Evolutionary conservation across 2,888 invertebrate species (phyloP), one percentile per base, ranked within the genome.

Genomic region (Labia minor): DNA sequence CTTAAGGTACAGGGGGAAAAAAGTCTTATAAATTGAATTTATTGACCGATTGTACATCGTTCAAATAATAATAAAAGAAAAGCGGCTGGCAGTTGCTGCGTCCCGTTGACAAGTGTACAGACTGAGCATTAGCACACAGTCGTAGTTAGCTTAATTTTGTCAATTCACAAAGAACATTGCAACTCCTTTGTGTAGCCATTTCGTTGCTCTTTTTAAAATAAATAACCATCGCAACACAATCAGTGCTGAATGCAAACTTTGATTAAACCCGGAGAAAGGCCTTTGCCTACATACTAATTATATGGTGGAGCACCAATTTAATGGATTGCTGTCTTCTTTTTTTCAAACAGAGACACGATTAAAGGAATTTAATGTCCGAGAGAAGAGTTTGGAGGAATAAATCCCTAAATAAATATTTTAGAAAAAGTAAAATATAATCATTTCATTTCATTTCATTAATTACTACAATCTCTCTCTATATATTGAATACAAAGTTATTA

Each of bases 31-130:
- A 49, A 49, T 49, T 49, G 49, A 49, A 49, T 49, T 49, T 49
- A 49, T 49, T 49, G 49, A 49, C 49, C 49, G 49, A 49, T 49
- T 49, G 49, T 49, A 49, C 49, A 49, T 49, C 49, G 49, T 49
- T 49, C 49, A 49, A 49, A 49, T 49, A 49, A 49, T 49, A 49
- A 49, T 49, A 49, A 49, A 49, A 49, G 49, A 49, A 49, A 49
- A 49, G 49, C 49, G 49, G 49, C 49, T 49, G 49, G n/a, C 49
- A 49, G 49, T 14, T 49, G 49, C 49, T 49, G n/a, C n/a, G 49
- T 49, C 16, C 49, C 49, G 49, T 49, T 49, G 49, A 49, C 49
- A 49, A 49, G 49, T 49, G 49, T 49, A 49, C 49, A 4, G 49
- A 49, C 49, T 16, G 16, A 16, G 49, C 49, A 49, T 49, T 49